Base-by-base conservation (phyloP, 2,888 invertebrate species). In the Platycheirus albimanus region DNA sequence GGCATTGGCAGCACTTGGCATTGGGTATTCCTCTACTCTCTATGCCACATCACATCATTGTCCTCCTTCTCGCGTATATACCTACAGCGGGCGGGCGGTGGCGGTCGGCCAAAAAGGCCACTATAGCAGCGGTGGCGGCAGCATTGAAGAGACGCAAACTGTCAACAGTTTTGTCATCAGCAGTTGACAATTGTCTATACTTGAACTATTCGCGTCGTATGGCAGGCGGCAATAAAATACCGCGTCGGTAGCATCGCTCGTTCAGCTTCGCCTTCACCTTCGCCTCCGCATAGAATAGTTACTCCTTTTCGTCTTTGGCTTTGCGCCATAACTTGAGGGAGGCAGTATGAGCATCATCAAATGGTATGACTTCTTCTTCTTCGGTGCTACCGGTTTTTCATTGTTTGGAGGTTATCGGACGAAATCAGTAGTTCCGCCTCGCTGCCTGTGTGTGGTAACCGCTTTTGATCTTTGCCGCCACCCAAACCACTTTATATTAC, bases 121-220 rank as follows among this genome's bases (percentile, higher is more conserved):
- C 19, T 51, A 2, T 28, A 20, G 11, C 33, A 5, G 54, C 80
- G 45, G 58, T 43, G 72, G 67, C 69, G 52, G 63, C 69, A 8
- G 36, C 67, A 74, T 83, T 77, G 78, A 83, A 83, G 63, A 69
- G 54, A 43, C 69, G 33, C 69, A 74, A 79, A 75, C 84, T 84
- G 84, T 84, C 84, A 84, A 70, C 79, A 84, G 84, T 84, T 84
- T 84, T 84, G 84, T 84, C 79, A 79, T 75, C 74, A 69, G 56
- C 72, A 69, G 56, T 83, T 83, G 83, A 83, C 83, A 83, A 83
- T 83, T 77, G 78, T 72, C 83, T 78, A 36, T 64, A 69, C 78
- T 77, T 81, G 81, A 77, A 81, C 81, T 72, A 72, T 81, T 77
- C 83, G 74, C 64, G 67, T 61, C 64, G 67, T 61, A 67, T 63